Evolutionary conservation across 1,140 invertebrate species (phyloP), one percentile per base, ranked within the genome.

Genomic region (Drosophila setifemur): DNA sequence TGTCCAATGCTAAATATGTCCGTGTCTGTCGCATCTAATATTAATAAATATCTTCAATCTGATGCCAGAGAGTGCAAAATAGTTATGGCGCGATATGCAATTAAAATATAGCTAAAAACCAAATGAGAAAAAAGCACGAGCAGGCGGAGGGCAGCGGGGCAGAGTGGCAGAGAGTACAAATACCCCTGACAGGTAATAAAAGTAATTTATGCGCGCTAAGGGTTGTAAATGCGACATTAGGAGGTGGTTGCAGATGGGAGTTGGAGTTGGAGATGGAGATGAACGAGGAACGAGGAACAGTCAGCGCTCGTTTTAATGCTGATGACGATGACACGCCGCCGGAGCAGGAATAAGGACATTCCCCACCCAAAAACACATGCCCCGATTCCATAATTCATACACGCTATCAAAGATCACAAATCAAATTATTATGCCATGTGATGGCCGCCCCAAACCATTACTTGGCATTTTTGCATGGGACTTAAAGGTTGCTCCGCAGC

Each of bases 101-200:
- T 88, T 88, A 88, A 88, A 88, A 88, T 88, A 81, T 75, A 72
- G 73, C 72, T 75, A 77, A 86, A 79, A 81, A 68, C 48, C 58
- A 71, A 85, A 79, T 78, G 66, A 74, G 52, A 67, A 72, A 75
- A 79, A 68, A 58, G 23, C 18, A 5, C 4, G 39, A 25, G 12
- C 29, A 2, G n/a, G 70, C 18, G 26, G 29, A 6, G 25, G 11
- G 44, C 12, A 28, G 45, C 12, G 40, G 19, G 19, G 9, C 35
- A 12, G 11, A 44, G 40, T 52, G 48, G 52, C 37, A 43, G 35
- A 26, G 48, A 71, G 64, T 58, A 61, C 67, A 86, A 85, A 86
- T 86, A 86, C 87, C 87, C 82, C 73, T 89, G 86, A 89, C 86
- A 89, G 86, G 86, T 89, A 89, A 89, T 89, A 89, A 88, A 89